Conservation (phyloP, 2,888 invertebrate genomes). For the Eurytoma californica region DNA sequence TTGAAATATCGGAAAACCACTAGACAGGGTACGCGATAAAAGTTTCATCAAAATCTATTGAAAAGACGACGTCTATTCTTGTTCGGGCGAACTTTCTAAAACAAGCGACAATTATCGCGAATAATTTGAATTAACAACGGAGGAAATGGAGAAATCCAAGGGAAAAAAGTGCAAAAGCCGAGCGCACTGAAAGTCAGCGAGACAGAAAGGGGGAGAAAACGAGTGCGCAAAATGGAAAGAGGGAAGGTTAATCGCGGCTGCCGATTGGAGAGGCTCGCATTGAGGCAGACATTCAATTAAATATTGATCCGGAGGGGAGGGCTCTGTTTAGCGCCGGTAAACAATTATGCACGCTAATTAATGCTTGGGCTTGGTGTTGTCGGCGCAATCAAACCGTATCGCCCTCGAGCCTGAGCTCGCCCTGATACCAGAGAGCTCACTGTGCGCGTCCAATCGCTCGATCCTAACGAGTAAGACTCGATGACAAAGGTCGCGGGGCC, state of each 20-base stretch:
- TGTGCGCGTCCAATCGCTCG: constrained; percentile 56
- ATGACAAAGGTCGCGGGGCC: not conserved
- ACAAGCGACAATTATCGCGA: not conserved
- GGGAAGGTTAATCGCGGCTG: not conserved
- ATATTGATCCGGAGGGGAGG: constrained; percentile 61
- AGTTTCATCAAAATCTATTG: too few species aligned
- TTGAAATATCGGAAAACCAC: too few species aligned
- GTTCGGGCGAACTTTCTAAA: not conserved
- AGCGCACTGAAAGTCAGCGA: not conserved
- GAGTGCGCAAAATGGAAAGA: constrained; percentile 2
- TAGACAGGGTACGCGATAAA: too few species aligned
- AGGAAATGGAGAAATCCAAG: too few species aligned
- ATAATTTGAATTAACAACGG: too few species aligned
- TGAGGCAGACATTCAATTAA: constrained; percentile 72
- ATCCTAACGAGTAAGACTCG: constrained; percentile 57
- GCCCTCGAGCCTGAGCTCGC: constrained; percentile 62
- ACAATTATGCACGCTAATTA: constrained; percentile 74
- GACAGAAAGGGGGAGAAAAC: not conserved
- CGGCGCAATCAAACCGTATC: constrained; percentile 70
- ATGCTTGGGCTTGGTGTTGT: constrained; percentile 65
- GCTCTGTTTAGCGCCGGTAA: constrained; percentile 71
- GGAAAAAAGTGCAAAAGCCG: not conserved
- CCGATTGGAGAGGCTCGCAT: constrained; percentile 55
- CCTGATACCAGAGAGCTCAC: constrained; percentile 51
- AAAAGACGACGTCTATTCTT: not conserved